phyloP scores from a whole-genome alignment of 2,113 vertebrate species.

The Nibea albiflora region DNA sequence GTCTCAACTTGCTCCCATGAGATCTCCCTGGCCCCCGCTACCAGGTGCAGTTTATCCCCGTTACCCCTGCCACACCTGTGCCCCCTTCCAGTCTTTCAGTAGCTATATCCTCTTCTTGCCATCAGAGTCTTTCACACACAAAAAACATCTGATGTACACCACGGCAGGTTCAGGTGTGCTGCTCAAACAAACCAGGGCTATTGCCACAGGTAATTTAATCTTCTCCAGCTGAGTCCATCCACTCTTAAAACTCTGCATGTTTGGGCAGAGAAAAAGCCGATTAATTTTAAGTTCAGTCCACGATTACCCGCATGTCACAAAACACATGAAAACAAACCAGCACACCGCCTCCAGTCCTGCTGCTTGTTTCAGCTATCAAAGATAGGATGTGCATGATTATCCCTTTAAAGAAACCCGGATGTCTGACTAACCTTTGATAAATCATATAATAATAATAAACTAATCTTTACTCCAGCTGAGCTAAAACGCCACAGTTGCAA shows the following conservation, averaged over 20 bases:
- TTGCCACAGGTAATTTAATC: conserved; percentile 48
- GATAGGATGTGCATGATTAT: background rate
- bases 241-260: conserved; percentile 15
- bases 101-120: conserved; percentile 3
- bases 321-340: conserved; percentile 8
- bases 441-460: too few relatives aligned
- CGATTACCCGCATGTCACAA: conserved; percentile 8
- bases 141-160: conserved; percentile 11
- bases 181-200: conserved; percentile 29
- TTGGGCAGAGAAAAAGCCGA: background rate
- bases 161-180: conserved; percentile 52
- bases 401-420: background rate
- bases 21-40: conserved; percentile 13
- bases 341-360: background rate
- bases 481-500: background rate
- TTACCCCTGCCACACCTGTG: conserved; percentile 63
- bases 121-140: background rate
- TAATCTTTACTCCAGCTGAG: background rate
- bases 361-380: background rate
- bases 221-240: conserved; percentile 54
- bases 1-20: conserved; percentile 6
- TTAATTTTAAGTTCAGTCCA: background rate
- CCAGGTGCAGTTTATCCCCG: conserved; percentile 63
- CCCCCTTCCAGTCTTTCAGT: conserved; percentile 11
- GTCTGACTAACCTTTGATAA: background rate